phyloP scores from a whole-genome alignment of 2,797 vertebrate genomes.

The Lithobates pipiens region DNA sequence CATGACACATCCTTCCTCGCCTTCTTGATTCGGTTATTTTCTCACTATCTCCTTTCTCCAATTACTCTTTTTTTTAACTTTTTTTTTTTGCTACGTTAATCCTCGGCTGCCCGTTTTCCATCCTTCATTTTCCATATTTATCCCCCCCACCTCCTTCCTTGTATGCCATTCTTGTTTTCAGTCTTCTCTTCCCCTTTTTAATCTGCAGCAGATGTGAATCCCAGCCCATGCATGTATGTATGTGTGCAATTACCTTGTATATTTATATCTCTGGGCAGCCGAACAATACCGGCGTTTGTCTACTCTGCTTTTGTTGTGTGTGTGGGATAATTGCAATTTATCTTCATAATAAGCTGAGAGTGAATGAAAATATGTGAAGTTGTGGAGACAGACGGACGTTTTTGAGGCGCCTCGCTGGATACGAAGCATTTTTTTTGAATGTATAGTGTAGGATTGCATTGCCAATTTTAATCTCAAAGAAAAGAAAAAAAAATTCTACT shows the following conservation, averaged over 20 bases:
- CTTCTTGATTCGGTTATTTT: neutral
- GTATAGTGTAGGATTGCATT: neutral
- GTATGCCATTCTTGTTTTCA: conserved; percentile 21
- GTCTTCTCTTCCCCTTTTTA: neutral
- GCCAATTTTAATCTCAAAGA: no score
- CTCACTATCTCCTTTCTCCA: neutral
- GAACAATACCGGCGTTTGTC: conserved; percentile 14
- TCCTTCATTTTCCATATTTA: neutral
- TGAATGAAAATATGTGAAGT: conserved; percentile 4
- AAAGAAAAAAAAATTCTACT: neutral
- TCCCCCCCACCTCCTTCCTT: neutral
- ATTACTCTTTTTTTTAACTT: neutral
- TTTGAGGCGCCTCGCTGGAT: neutral
- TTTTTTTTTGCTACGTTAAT: neutral
- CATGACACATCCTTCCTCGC: neutral
- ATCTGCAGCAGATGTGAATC: conserved; percentile 43
- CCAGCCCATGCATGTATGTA: conserved; percentile 6
- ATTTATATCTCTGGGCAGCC: conserved; percentile 11
- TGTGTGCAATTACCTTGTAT: conserved; percentile 27
- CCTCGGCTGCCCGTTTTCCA: neutral
- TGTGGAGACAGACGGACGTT: neutral
- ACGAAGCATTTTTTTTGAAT: neutral
- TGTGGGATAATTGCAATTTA: conserved; percentile 16
- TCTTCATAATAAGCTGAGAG: conserved; percentile 1
- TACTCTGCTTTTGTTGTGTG: conserved; percentile 5